These are phyloP conservation scores for Malthinus seriepunctatus DNA, from an alignment of 2,888 invertebrate genomes.

Conservation along the genomic window DNA sequence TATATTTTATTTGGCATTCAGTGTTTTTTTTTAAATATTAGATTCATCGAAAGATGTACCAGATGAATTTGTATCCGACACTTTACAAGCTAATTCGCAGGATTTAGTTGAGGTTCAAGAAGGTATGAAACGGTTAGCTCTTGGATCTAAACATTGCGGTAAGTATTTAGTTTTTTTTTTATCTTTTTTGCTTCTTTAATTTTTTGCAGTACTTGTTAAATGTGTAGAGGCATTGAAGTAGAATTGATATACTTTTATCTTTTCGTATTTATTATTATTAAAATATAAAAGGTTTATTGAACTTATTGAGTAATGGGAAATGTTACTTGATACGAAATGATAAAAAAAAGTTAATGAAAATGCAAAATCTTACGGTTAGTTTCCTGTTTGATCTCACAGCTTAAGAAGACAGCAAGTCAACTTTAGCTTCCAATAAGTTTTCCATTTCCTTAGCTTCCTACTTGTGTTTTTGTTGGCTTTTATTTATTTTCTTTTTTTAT, in stretches of 20 bases:
- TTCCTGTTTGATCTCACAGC: conserved; percentile 60
- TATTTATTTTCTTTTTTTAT: conserved; percentile 21
- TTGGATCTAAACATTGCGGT: conserved; percentile 59
- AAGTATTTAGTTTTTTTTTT: conserved; percentile 43
- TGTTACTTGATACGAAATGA: conserved; percentile 15
- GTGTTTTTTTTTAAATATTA: conserved; percentile 34
- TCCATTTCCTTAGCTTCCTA: conserved; percentile 36
- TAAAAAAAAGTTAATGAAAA: conserved; percentile 14
- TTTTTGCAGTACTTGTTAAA: conserved; percentile 4
- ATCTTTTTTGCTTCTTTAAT: conserved; percentile 29
- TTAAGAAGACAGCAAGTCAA: conserved; percentile 62
- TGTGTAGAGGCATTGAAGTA: no score
- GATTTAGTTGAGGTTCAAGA: conserved; percentile 75
- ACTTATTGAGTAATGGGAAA: no score
- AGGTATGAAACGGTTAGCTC: conserved; percentile 73
- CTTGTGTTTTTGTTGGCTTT: conserved; percentile 26
- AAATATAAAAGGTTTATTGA: no score
- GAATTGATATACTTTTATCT: no score
- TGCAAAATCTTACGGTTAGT: conserved; percentile 46
- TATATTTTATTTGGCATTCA: conserved; percentile 27
- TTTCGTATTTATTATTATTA: no score
- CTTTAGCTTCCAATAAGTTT: conserved; percentile 50
- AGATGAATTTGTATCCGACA: conserved; percentile 79
- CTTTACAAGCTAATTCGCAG: conserved; percentile 67
- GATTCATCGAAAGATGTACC: conserved; percentile 34